Evolutionary conservation across 2,888 invertebrate genomes (phyloP).

Genomic region (Malthinus seriepunctatus): DNA sequence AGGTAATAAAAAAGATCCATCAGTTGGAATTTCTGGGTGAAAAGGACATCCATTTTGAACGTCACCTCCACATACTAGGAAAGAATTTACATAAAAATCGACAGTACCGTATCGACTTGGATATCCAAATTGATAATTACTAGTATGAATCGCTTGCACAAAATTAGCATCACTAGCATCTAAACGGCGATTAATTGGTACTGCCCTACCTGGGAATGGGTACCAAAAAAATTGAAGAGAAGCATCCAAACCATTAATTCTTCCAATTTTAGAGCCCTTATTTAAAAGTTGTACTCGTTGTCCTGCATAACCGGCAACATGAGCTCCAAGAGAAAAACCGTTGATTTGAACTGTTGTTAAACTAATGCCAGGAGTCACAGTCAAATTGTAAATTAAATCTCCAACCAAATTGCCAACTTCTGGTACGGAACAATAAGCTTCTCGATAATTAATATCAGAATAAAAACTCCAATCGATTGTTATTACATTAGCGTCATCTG

Average conservation of each 20-base stretch:
- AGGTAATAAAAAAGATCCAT: neutral
- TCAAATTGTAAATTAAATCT: neutral
- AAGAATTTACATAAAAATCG: constrained; percentile 2
- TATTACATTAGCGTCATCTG: neutral
- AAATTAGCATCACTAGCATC: too few relatives aligned
- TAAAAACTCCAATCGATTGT: neutral
- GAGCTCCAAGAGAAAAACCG: constrained; percentile 17
- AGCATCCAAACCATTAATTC: too few relatives aligned
- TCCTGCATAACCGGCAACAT: constrained; percentile 10
- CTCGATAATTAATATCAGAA: neutral
- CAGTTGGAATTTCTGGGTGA: neutral
- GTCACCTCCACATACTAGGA: neutral
- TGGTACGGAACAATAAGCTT: neutral
- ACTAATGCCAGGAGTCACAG: neutral
- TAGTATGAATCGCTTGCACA: too few relatives aligned
- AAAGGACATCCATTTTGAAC: constrained; percentile 1
- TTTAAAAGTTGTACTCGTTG: neutral
- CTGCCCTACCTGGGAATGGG: too few relatives aligned
- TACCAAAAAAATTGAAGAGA: too few relatives aligned
- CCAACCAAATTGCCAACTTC: neutral
- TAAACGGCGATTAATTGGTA: neutral
- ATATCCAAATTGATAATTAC: too few relatives aligned
- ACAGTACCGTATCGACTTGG: neutral
- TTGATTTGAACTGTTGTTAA: neutral
- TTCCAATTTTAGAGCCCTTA: neutral